Conservation (phyloP, 2,888 invertebrate species). For the Torymus auratus region DNA sequence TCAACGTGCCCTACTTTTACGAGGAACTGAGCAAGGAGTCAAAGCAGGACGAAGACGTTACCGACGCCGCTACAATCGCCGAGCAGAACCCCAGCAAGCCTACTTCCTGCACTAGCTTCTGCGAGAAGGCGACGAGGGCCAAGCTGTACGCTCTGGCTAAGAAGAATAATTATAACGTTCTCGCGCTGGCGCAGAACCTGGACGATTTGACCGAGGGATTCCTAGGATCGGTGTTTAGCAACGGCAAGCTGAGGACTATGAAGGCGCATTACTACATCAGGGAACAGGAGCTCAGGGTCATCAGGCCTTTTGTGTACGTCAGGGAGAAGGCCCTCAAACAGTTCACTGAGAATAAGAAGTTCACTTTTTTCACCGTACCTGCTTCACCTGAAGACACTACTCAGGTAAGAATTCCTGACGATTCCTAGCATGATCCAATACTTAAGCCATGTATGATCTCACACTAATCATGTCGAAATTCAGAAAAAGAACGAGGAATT, state of each 20-base stretch:
- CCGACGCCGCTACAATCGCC: slow-evolving; percentile 52
- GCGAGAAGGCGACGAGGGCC: slow-evolving; percentile 84
- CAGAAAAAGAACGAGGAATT: slow-evolving; percentile 83
- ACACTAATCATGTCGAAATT: background rate
- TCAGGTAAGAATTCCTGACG: slow-evolving; percentile 72
- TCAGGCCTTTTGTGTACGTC: slow-evolving; percentile 92
- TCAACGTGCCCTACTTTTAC: slow-evolving; percentile 81
- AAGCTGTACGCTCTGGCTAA: slow-evolving; percentile 87
- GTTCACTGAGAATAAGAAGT: slow-evolving; percentile 85
- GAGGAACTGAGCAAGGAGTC: slow-evolving; percentile 82
- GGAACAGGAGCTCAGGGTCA: slow-evolving; percentile 88
- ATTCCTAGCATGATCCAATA: background rate
- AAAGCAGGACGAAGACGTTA: slow-evolving; percentile 78
- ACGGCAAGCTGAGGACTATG: slow-evolving; percentile 87
- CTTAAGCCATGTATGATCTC: background rate
- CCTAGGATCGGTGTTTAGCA: slow-evolving; percentile 88
- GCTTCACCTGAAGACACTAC: slow-evolving; percentile 77
- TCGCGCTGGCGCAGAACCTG: slow-evolving; percentile 91
- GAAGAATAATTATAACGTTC: slow-evolving; percentile 88
- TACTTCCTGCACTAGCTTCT: slow-evolving; percentile 81
- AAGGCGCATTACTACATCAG: slow-evolving; percentile 90
- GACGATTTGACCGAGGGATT: slow-evolving; percentile 91
- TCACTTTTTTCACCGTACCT: slow-evolving; percentile 82
- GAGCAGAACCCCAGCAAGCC: slow-evolving; percentile 9
- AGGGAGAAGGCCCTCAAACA: slow-evolving; percentile 86